Evolutionary conservation across 2,888 invertebrate genomes (phyloP), one percentile per base, ranked within the genome.

Genomic region (Drosophila barbarae): DNA sequence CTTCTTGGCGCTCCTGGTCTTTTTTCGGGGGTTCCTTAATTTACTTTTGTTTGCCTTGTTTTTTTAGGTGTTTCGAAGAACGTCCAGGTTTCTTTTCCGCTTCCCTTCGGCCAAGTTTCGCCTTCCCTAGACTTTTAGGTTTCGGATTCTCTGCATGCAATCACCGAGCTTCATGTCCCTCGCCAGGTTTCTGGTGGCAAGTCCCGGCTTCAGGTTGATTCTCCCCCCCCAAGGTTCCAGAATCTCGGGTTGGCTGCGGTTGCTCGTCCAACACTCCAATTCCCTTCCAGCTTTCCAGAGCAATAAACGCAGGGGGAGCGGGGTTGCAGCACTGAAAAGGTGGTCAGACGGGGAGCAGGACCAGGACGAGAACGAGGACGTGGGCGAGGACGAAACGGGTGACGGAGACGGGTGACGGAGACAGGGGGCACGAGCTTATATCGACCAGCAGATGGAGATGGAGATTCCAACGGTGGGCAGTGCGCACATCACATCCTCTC

Each of bases 401-500:
- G 32, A 51, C 32, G 39, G 30, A n/a, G 12, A 34, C 2, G 21
- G 21, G 18, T 30, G 30, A 49, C 47, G 32, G 47, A 34, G 47
- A 21, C 47, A 32, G 47, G 47, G 55, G 51, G 50, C 55, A 56
- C 55, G 51, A 56, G 39, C 59, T 68, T 70, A 76, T 80, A 70
- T 77, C 72, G 71, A 73, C 69, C 73, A 75, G 66, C 75, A 47
- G 46, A 47, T 47, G 77, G 51, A 65, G 66, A 61, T 50, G 54
- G 73, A 47, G 46, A 32, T 32, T 47, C 46, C 46, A 47, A 47
- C 46, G 46, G 46, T 32, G 46, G 74, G 73, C 39, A 65, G 57
- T 81, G 76, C 77, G 77, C 77, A 77, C 71, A 80, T 77, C 42
- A 65, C 42, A 60, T 70, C 35, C 52, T 51, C 51, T 38, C 52